Base-by-base conservation (phyloP, 2,888 invertebrate species). In the Suillia variegata region DNA sequence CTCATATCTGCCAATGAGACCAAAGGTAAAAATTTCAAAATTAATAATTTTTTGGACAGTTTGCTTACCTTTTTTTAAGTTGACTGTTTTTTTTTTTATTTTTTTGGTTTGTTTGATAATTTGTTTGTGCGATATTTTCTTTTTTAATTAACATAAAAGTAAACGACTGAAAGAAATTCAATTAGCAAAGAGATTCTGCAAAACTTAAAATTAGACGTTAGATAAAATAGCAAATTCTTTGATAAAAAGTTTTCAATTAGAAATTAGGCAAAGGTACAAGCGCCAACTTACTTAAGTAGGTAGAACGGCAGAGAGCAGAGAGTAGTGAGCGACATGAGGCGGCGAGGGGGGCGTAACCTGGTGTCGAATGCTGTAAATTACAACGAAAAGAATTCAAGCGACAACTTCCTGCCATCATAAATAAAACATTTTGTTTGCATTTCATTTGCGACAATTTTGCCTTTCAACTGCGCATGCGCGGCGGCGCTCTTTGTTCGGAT, bases 1-100 rank as follows among this genome's bases (percentile, higher is more conserved):
- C 85, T 98, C 96, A 82, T 86, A 88, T 82, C 90, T 92, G 74
- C 50, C 78, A 79, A n/a, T 58, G n/a, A 67, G 42, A 70, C 60
- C 45, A 33, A 58, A 47, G 54, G 34, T 52, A 38, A 20, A n/a
- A 24, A 49, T 54, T 38, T 17, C 13, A 17, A 51, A 17, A 22
- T 52, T 52, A 52, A 42, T 51, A n/a, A 51, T n/a, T 22, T 22
- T n/a, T 26, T 12, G 21, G 34, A 10, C 2, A 56, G 17, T 62
- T 31, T 12, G 45, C 56, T 56, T 56, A 56, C 56, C 56, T 56
- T 49, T 15, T 31, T 31, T 33, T 20, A 6, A 21, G 31, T 31
- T 42, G 3, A 20, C n/a, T 55, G 8, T 45, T 4, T 20, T 18
- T 45, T 45, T 45, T 20, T 18, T 18, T 38, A 38, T 38, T 38